These are phyloP conservation scores for Anhinga rufa DNA, from an alignment of 2,113 vertebrate genomes.

Conservation along the genomic window DNA sequence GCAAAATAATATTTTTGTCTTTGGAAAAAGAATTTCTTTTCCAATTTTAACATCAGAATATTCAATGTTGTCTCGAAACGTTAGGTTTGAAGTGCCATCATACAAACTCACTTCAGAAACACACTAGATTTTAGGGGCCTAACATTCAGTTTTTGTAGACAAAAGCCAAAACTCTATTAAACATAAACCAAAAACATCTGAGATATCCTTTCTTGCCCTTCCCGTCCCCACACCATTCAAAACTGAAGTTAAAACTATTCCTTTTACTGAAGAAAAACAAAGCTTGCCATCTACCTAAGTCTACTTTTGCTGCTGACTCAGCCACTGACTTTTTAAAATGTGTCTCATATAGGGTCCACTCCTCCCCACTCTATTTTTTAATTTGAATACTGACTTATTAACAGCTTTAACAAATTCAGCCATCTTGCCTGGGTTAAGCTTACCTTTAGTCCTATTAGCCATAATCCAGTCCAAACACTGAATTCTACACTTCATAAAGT, in stretches of 20 bases:
- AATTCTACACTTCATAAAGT: not conserved
- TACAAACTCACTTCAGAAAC: conserved; percentile 18
- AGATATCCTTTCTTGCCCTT: conserved; percentile 2
- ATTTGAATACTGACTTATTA: conserved; percentile 66
- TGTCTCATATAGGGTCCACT: not conserved
- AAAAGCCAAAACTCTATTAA: conserved; percentile 6
- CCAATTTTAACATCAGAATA: not conserved
- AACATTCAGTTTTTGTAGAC: not conserved
- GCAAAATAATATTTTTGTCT: not conserved
- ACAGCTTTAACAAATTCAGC: conserved; percentile 45
- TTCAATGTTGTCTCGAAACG: not conserved
- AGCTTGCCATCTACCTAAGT: not conserved
- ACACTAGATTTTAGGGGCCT: not conserved
- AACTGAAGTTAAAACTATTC: not conserved
- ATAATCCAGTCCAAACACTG: conserved; percentile 36
- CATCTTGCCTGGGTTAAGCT: conserved; percentile 13
- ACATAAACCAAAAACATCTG: not conserved
- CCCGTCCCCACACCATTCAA: not conserved
- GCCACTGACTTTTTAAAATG: not conserved
- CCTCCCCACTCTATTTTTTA: not conserved
- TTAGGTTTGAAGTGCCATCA: not conserved
- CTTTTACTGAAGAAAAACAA: conserved; percentile 18
- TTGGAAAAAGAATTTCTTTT: not conserved
- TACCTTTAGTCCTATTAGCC: conserved; percentile 51
- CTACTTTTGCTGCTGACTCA: not conserved